Evolutionary conservation across 2,888 invertebrate genomes (phyloP), one percentile per base, ranked within the genome.

Genomic region (Anthrax anthrax): DNA sequence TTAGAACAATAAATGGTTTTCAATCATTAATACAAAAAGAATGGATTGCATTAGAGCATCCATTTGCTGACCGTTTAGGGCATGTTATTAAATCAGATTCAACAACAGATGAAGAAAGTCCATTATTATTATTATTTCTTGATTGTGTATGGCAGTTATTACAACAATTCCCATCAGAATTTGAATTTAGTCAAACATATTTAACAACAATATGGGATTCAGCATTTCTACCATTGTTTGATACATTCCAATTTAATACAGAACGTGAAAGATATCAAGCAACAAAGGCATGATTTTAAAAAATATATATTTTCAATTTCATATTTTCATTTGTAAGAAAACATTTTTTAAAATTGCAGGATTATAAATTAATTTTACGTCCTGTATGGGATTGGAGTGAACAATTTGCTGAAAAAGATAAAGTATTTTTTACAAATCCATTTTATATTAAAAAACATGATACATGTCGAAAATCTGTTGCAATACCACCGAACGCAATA

Each of bases 131-230:
- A 41, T 71, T 96, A 42, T 95, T 89, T 70, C 75, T 97, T 56
- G 96, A 97, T 69, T 89, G 91, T 66, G 82, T 84, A 46, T 92
- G 91, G 88, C 96, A 96, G 71, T 71, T 96, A 44, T 69, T 81
- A 55, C 80, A 81, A 56, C 94, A 95, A 70, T 90, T 81, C 68
- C 92, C 92, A 0, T 75, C 81, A 1, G 79, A 84, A 55, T 94
- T 96, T 70, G 88, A 92, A 70, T 91, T 88, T 71, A 84, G 89
- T 17, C 90, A 92, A 70, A 88, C 87, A 0, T 92, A 91, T 68
- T 76, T 97, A 54, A 89, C 90, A 1, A 83, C 89, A 0, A 64
- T 96, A 23, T 94, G 94, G 91, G 95, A 96, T 68, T 78, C 84
- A 29, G 78, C 83, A 14, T 85, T 89, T 58, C 75, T 90, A 55